phyloP scores from a whole-genome alignment of 92 coral and sea anemone genomes.

The Epizoanthus stellaris region DNA sequence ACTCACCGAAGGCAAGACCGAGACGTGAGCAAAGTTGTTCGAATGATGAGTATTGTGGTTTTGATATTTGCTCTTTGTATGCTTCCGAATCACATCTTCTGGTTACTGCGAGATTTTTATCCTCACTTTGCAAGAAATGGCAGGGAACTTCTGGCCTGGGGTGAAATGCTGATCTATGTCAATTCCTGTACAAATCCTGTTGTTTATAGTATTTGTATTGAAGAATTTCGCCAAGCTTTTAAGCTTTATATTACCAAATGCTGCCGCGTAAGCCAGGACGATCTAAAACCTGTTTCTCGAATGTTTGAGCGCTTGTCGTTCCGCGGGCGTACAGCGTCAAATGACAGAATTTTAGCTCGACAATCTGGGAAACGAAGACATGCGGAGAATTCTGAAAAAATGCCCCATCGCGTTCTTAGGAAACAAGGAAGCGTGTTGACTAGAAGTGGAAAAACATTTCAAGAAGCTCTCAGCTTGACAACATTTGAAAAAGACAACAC shows the following conservation, averaged over 20 bases:
- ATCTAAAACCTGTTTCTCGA: slow-evolving; percentile 69
- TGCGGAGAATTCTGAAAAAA: neutral
- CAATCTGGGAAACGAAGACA: slow-evolving; percentile 33
- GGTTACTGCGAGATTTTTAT: slow-evolving; percentile 76
- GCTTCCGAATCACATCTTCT: slow-evolving; percentile 87
- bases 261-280: slow-evolving; percentile 85
- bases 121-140: slow-evolving; percentile 24
- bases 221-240: slow-evolving; percentile 86
- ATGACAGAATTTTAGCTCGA: slow-evolving; percentile 58
- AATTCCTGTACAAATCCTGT: slow-evolving; percentile 91
- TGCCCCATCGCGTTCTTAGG: neutral
- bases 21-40: slow-evolving; percentile 81
- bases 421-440: slow-evolving; percentile 2
- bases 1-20: slow-evolving; percentile 84
- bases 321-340: slow-evolving; percentile 72
- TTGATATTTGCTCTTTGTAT: slow-evolving; percentile 81
- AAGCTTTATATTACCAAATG: slow-evolving; percentile 87
- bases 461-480: neutral
- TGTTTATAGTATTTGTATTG: slow-evolving; percentile 86
- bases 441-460: neutral
- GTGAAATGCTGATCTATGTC: slow-evolving; percentile 79
- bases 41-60: slow-evolving; percentile 84
- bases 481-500: neutral
- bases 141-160: slow-evolving; percentile 74
- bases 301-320: slow-evolving; percentile 86